A percentile compares a stretch with the other conserved stretches of the same genome.
These are phyloP conservation scores for Carcharodon carcharias DNA, from an alignment of 2,797 vertebrate genomes.

Conservation along the genomic window DNA sequence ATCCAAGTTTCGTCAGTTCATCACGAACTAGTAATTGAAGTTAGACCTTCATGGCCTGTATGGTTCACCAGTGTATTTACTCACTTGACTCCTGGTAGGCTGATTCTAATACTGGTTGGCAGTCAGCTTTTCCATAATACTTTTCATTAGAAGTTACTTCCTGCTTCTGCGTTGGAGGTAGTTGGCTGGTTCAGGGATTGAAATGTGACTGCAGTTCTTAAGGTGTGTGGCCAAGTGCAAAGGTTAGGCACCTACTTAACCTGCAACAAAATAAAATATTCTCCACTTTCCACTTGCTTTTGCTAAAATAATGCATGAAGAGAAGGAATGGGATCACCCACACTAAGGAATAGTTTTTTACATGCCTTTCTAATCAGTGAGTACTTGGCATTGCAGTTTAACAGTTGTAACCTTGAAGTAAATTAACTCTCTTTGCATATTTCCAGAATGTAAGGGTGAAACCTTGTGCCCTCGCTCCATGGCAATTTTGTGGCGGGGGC, in stretches of 20 bases:
- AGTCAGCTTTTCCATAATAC: too few relatives aligned
- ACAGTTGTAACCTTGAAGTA: background rate
- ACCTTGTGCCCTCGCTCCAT: too few relatives aligned
- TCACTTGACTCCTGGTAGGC: too few relatives aligned
- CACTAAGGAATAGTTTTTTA: background rate
- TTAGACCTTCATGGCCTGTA: too few relatives aligned
- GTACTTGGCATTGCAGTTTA: background rate
- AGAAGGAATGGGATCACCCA: background rate
- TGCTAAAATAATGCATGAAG: background rate
- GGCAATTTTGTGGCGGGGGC: too few relatives aligned
- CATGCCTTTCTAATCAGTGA: background rate
- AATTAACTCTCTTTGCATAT: background rate
- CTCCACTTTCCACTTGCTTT: background rate
- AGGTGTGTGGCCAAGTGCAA: background rate
- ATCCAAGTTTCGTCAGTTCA: too few relatives aligned
- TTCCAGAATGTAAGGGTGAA: background rate
- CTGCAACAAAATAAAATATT: background rate
- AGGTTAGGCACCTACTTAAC: background rate
- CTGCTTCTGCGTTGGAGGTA: background rate
- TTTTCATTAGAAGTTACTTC: background rate
- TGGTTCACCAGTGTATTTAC: too few relatives aligned
- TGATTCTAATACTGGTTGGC: too few relatives aligned
- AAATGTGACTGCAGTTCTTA: background rate
- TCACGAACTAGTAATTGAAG: too few relatives aligned
- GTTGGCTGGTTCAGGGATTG: background rate